These are phyloP conservation scores for Tachysurus fulvidraco DNA, from an alignment of 2,113 vertebrate genomes.

Conservation along the genomic window DNA sequence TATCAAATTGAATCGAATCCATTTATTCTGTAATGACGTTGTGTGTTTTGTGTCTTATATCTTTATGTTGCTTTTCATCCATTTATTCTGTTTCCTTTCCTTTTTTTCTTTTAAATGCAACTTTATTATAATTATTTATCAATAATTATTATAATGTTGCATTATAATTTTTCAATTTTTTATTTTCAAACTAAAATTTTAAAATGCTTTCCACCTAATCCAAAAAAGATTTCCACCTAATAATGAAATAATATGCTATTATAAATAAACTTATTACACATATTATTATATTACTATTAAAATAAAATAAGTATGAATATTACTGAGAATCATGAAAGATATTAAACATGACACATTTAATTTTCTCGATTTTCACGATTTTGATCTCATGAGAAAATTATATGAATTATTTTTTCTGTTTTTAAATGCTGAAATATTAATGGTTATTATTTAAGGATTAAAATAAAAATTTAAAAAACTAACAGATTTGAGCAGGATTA, in stretches of 20 bases:
- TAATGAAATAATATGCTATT: neutral
- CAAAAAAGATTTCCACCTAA: neutral
- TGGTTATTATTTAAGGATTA: neutral
- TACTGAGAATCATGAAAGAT: neutral
- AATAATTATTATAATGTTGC: neutral
- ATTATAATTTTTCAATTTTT: neutral
- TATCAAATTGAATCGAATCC: neutral
- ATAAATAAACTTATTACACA: neutral
- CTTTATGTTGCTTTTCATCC: no score
- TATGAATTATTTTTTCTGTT: no score
- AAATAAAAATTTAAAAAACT: neutral
- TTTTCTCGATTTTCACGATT: neutral
- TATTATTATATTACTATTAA: no score
- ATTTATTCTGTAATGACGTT: neutral
- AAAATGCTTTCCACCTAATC: neutral
- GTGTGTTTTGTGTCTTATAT: neutral
- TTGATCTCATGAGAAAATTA: neutral
- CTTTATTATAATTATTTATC: no score
- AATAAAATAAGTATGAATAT: neutral
- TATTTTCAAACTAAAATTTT: neutral
- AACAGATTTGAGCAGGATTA: no score
- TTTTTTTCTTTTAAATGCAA: neutral
- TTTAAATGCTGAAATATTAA: no score
- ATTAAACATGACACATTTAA: neutral
- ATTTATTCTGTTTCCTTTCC: no score